These are phyloP conservation scores for Elaphurus davidianus DNA, from an alignment of 2,113 vertebrate species.

Conservation along the genomic window DNA sequence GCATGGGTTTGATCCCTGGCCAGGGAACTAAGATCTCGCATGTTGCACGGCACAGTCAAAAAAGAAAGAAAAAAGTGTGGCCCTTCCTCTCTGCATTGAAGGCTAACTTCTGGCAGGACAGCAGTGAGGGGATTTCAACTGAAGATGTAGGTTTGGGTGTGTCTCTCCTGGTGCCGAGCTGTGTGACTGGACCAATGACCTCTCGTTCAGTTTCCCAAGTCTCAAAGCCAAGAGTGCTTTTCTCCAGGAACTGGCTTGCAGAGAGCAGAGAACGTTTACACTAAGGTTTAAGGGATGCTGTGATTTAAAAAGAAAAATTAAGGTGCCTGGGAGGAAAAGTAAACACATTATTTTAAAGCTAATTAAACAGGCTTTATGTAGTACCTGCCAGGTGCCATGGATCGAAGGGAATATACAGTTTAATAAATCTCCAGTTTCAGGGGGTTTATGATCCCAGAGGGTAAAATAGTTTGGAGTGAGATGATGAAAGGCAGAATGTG, in stretches of 20 bases:
- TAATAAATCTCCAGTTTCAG: conserved; percentile 15
- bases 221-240: not conserved
- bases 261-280: not conserved
- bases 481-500: not conserved
- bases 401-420: not conserved
- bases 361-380: conserved; percentile 57
- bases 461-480: not conserved
- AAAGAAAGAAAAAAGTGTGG: not conserved
- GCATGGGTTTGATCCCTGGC: not conserved
- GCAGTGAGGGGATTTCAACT: not conserved
- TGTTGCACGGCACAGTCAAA: fast-evolving
- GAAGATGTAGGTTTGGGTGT: not conserved
- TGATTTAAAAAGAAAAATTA: conserved; percentile 37
- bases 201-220: not conserved
- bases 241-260: not conserved
- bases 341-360: conserved; percentile 36
- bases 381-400: not conserved
- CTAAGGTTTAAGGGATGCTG: not conserved
- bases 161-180: not conserved
- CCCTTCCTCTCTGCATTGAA: not conserved
- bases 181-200: not conserved
- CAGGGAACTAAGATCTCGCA: not conserved
- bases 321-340: conserved; percentile 15
- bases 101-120: not conserved
- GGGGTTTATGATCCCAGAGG: not conserved